These are phyloP conservation scores for Drosophila kikkawai DNA, from an alignment of 1,140 invertebrate genomes.

Conservation along the genomic window DNA sequence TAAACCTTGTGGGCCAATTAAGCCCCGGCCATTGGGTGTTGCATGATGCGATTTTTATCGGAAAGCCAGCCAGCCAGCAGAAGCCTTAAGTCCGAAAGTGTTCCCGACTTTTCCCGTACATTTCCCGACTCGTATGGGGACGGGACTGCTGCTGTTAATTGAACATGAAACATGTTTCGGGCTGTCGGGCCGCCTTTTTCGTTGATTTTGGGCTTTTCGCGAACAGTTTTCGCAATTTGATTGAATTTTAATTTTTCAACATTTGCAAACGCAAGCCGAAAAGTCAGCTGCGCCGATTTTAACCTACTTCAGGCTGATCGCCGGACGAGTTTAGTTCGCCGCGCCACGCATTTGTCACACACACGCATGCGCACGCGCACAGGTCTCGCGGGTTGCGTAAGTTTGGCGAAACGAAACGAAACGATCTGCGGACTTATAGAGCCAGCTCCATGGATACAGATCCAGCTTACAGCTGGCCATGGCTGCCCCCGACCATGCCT, in stretches of 20 bases:
- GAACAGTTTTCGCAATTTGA: conserved; percentile 66
- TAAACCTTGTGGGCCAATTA: conserved; percentile 46
- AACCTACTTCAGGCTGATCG: conserved; percentile 67
- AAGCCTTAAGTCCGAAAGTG: conserved; percentile 14
- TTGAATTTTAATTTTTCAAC: conserved; percentile 74
- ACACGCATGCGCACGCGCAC: conserved; percentile 55
- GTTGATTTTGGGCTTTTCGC: conserved; percentile 45
- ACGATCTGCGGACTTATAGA: conserved; percentile 19
- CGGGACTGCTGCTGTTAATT: conserved; percentile 47
- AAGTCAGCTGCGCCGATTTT: conserved; percentile 60
- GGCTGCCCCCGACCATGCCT: conserved; percentile 55
- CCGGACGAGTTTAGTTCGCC: conserved; percentile 65
- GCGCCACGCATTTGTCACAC: conserved; percentile 64
- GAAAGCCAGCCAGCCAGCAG: conserved; percentile 20
- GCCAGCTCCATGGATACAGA: conserved; percentile 16
- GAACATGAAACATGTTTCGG: conserved; percentile 58
- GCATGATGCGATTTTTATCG: conserved; percentile 39
- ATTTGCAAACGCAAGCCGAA: conserved; percentile 61
- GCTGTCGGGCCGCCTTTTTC: conserved; percentile 43
- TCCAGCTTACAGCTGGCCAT: conserved; percentile 44
- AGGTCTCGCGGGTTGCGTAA: conserved; percentile 47
- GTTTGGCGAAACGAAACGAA: conserved; percentile 33
- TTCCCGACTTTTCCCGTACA: conserved; percentile 28
- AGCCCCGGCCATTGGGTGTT: conserved; percentile 25
- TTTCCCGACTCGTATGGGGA: conserved; percentile 10